Conservation (phyloP, 2,888 invertebrate genomes). For the Petrolisthes cinctipes region DNA sequence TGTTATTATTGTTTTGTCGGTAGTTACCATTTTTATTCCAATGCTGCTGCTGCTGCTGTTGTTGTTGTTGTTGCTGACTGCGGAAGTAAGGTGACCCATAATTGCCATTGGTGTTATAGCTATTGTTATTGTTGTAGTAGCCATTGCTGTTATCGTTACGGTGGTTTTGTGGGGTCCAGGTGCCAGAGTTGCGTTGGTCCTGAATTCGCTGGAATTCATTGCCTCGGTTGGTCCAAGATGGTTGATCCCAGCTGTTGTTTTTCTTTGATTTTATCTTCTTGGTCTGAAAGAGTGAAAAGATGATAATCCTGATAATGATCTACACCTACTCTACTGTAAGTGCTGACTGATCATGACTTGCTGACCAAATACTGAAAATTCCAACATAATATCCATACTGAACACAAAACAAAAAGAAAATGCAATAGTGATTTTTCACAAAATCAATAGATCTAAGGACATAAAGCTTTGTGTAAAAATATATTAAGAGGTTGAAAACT, state of each 20-base stretch:
- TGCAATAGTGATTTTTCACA: too few species aligned
- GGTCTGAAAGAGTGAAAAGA: constrained; percentile 16
- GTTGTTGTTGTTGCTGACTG: not conserved
- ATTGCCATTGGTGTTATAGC: not conserved
- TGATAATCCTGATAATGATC: too few species aligned
- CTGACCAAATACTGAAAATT: too few species aligned
- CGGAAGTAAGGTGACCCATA: not conserved
- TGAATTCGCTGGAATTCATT: constrained; percentile 46
- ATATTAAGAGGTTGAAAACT: not conserved
- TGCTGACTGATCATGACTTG: too few species aligned
- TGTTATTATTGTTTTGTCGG: not conserved
- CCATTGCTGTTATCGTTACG: constrained; percentile 10
- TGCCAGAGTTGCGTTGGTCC: constrained; percentile 30
- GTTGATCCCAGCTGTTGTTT: constrained; percentile 4
- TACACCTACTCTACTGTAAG: too few species aligned
- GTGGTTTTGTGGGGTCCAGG: constrained; percentile 6
- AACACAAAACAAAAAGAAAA: too few species aligned
- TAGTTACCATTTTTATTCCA: not conserved
- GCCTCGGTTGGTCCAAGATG: constrained; percentile 15
- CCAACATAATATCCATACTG: too few species aligned
- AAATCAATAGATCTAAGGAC: too few species aligned
- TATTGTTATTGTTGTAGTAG: not conserved
- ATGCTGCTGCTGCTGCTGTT: not conserved
- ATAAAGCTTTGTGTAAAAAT: not conserved
- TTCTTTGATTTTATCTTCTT: constrained; percentile 38